Base-by-base conservation (phyloP, 2,888 invertebrate species). In the Pristionchus exspectatus region DNA sequence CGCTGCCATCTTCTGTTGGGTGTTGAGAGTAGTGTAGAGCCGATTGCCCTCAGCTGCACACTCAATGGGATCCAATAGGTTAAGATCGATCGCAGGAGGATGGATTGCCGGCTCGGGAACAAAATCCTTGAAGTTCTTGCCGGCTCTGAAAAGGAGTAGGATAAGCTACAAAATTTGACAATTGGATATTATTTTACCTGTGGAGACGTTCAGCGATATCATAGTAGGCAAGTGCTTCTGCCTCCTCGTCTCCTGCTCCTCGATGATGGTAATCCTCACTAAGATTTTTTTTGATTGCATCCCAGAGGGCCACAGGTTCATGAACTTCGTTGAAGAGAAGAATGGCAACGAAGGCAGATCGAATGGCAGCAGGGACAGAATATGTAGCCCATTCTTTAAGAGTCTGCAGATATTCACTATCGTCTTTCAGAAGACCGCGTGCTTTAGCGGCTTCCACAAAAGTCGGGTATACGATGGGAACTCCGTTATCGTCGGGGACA, bases 391-490 rank as follows among this genome's bases (percentile, higher is more conserved):
- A 88, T 90, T 91, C 91, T 9, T 81, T 24, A 21, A 91, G 38
- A 12, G 91, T n/a, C 33, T 86, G 56, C 24, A 69, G 77, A 54
- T 63, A 83, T 3, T 88, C 18, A 12, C 14, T 1, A 54, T 91
- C 91, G 72, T 91, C 90, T 9, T 81, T 50, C 54, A 91, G 66
- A 21, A 77, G 86, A 18, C 90, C 91, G 24, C 27, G 59, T 24
- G 81, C 89, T 38, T 69, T 77, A 0, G 91, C 91, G 18, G 90
- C 90, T 63, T 91, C 91, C 0, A 72, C 54, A 74, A 90, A 91
- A 2, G 90, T 90, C 0, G 21, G 63, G 33, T 88, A 87, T 9
- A 77, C 18, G 1, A 63, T 24, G 21, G 21, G 27, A 2, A 9
- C 30, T 59, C 56, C 63, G 44, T 69, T 27, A 2, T 88, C 90